A percentile compares a stretch with the other conserved stretches of the same genome.
Evolutionary conservation across 2,797 vertebrate genomes (phyloP).

Genomic region (Psittacula echo): DNA sequence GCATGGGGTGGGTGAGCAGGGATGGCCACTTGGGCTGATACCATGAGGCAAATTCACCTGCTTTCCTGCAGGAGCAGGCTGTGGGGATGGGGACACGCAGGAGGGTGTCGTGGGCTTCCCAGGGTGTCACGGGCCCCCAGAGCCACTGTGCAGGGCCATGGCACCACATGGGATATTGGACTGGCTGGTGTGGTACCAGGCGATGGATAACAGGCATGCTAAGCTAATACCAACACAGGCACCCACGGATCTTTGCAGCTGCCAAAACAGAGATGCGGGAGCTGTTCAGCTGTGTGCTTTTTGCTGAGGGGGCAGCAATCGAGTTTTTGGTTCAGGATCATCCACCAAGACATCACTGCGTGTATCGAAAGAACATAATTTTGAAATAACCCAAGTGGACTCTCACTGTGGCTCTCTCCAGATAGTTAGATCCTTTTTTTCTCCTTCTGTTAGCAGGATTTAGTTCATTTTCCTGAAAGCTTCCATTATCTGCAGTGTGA

Average conservation of each 20-base stretch:
- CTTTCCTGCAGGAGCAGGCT: not conserved
- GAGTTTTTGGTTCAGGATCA: not conserved
- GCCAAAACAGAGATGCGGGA: not conserved
- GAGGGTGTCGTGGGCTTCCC: not conserved
- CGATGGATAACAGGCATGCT: not conserved
- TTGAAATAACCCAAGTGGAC: slow-evolving; percentile 34
- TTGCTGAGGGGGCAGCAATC: not conserved
- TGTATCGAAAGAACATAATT: not conserved
- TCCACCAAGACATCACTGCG: not conserved
- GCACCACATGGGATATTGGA: fast-evolving
- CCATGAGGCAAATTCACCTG: not conserved
- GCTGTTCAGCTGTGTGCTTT: not conserved
- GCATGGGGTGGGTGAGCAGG: not conserved
- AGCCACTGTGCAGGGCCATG: not conserved
- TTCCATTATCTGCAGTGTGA: slow-evolving; percentile 35
- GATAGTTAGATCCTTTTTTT: slow-evolving; percentile 36
- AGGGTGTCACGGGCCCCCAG: not conserved
- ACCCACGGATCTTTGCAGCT: not conserved
- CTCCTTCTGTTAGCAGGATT: slow-evolving; percentile 51
- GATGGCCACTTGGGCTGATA: not conserved
- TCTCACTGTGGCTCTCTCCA: slow-evolving; percentile 29
- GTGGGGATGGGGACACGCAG: not conserved
- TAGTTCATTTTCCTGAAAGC: slow-evolving; percentile 72
- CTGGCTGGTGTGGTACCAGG: not conserved
- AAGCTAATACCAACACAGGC: not conserved